Conservation (phyloP, 2,113 vertebrate species). For the Procavia capensis region DNA sequence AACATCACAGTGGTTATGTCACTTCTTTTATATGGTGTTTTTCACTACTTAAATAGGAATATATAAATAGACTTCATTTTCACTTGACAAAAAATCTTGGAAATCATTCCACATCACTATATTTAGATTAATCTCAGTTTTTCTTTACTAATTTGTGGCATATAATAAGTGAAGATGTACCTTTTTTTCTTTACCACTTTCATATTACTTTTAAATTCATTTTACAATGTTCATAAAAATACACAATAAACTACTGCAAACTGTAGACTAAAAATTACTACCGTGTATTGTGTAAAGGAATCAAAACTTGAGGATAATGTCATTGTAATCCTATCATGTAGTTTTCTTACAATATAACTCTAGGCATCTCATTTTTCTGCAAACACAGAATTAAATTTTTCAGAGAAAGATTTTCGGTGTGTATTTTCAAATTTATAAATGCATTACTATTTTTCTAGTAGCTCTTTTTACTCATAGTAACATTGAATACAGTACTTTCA, state of each 20-base stretch:
- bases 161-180: background rate
- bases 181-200: background rate
- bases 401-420: background rate
- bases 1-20: background rate
- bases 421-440: conserved; percentile 8
- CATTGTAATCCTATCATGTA: background rate
- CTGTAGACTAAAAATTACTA: background rate
- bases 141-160: background rate
- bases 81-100: background rate
- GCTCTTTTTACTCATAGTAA: background rate
- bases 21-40: background rate
- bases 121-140: background rate
- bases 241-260: background rate
- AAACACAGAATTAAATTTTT: background rate
- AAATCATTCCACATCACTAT: background rate
- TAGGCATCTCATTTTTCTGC: background rate
- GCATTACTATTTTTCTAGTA: background rate
- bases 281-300: background rate
- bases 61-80: no score
- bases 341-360: background rate
- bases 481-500: background rate
- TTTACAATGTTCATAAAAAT: background rate
- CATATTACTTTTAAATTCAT: background rate
- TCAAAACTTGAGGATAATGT: background rate
- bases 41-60: background rate